Evolutionary conservation across 2,113 vertebrate genomes (phyloP).

Genomic region (Charadrius vociferus): DNA sequence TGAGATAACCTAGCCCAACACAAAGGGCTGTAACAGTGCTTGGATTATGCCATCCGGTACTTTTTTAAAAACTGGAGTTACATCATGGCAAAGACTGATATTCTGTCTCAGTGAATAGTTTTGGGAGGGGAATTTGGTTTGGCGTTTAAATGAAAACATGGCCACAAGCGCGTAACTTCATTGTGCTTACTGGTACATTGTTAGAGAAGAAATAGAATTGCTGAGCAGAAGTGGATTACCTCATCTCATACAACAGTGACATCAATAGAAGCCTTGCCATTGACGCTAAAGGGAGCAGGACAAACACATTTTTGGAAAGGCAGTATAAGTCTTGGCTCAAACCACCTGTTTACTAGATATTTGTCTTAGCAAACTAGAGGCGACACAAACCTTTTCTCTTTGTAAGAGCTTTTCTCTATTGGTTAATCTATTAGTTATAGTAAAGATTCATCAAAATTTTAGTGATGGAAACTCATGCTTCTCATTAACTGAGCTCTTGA

Average conservation of each 20-base stretch:
- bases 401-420: background rate
- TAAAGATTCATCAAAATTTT: background rate
- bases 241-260: background rate
- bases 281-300: background rate
- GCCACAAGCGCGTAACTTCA: background rate
- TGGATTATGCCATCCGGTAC: background rate
- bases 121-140: background rate
- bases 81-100: background rate
- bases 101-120: background rate
- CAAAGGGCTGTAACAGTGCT: background rate
- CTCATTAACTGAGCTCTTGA: background rate
- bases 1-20: background rate
- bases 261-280: background rate
- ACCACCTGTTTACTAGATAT: background rate
- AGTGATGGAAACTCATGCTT: background rate
- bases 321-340: background rate
- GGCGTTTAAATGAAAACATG: background rate
- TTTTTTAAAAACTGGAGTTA: background rate
- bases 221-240: background rate
- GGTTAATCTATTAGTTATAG: background rate
- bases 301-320: background rate
- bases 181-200: background rate
- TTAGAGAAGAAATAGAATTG: background rate
- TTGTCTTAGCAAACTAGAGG: accelerated
- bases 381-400: background rate